phyloP scores from a whole-genome alignment of 2,888 invertebrate species.

The Perizoma affinitatum region DNA sequence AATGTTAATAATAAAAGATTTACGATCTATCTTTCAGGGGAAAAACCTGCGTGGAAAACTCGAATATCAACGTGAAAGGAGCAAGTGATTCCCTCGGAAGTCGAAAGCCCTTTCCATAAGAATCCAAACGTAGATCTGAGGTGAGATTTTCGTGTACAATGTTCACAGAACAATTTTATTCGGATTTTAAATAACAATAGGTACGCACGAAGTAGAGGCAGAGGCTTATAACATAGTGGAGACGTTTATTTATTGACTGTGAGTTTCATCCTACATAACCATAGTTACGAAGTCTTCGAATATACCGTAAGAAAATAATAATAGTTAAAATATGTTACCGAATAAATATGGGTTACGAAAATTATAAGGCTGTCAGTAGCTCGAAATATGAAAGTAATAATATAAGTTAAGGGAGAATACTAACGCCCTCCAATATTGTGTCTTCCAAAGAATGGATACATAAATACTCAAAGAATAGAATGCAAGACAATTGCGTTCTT shows the following conservation, averaged over 20 bases:
- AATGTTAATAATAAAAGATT: too few relatives aligned
- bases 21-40: slow-evolving; percentile 59
- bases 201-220: slow-evolving; percentile 33
- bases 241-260: slow-evolving; percentile 39
- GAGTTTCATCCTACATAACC: slow-evolving; percentile 28
- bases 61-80: slow-evolving; percentile 80
- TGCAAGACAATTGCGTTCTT: slow-evolving; percentile 11
- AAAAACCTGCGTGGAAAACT: slow-evolving; percentile 80
- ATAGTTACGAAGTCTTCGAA: slow-evolving; percentile 34
- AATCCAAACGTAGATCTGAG: slow-evolving; percentile 70
- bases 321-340: slow-evolving; percentile 32
- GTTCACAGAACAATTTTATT: slow-evolving; percentile 54
- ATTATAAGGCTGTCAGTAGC: slow-evolving; percentile 28
- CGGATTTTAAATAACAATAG: slow-evolving; percentile 27
- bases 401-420: slow-evolving; percentile 14
- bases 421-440: slow-evolving; percentile 25
- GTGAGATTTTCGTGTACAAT: slow-evolving; percentile 53
- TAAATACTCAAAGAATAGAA: slow-evolving; percentile 33
- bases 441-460: slow-evolving; percentile 41
- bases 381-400: slow-evolving; percentile 22
- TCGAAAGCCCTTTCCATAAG: slow-evolving; percentile 49
- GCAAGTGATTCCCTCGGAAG: slow-evolving; percentile 42
- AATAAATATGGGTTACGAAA: slow-evolving; percentile 29
- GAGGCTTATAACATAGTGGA: slow-evolving; percentile 44
- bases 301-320: slow-evolving; percentile 23